A percentile compares a stretch with the other conserved stretches of the same genome.
Evolutionary conservation across 2,797 vertebrate genomes (phyloP).

Genomic region (Acanthiza pusilla): DNA sequence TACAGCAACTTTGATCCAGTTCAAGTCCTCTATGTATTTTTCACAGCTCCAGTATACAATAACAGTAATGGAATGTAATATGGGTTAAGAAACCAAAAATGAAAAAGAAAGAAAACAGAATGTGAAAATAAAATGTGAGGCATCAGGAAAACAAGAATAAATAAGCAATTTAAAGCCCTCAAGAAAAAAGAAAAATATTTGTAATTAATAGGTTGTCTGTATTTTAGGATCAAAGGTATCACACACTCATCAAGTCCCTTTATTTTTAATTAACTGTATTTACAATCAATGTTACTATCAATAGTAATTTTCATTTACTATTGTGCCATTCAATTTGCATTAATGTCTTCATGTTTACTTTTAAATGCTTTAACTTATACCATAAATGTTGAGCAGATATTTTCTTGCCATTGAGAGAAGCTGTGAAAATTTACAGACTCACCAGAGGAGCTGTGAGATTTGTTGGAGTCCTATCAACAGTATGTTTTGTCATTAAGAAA

Average conservation of each 20-base stretch:
- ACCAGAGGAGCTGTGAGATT: background rate
- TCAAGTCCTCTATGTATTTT: constrained; percentile 10
- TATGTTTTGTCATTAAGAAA: background rate
- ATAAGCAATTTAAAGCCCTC: background rate
- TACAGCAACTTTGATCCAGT: constrained; percentile 15
- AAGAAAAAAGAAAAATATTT: background rate
- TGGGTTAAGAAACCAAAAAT: background rate
- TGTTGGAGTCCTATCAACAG: background rate
- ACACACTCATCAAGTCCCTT: too few relatives aligned
- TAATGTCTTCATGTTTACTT: background rate
- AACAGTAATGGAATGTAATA: background rate
- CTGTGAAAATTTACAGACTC: background rate
- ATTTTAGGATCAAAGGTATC: background rate
- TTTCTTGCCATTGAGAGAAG: background rate
- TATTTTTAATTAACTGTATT: background rate
- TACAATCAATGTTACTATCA: background rate
- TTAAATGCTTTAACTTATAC: background rate
- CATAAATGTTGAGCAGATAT: background rate
- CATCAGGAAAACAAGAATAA: background rate
- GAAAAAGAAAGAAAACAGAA: background rate
- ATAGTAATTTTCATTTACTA: background rate
- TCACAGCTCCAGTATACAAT: constrained; percentile 2
- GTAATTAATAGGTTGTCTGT: background rate
- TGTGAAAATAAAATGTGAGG: background rate
- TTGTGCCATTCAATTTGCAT: background rate